Conservation (phyloP, 2,888 invertebrate species). For the Agonopterix heracliana region DNA sequence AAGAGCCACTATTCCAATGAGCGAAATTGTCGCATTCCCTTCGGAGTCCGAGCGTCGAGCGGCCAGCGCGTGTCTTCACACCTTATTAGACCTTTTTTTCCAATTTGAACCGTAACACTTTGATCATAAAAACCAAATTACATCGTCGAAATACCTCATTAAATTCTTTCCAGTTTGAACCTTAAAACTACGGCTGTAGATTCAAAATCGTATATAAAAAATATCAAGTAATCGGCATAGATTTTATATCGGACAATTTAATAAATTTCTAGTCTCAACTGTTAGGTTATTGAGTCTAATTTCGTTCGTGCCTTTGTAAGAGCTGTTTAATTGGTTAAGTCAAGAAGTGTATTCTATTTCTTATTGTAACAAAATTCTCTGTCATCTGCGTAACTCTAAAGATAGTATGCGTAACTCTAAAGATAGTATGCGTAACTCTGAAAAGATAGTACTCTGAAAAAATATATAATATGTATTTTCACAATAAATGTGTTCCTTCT, state of each 20-base stretch:
- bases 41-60: slow-evolving; percentile 24
- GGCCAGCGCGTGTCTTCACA: slow-evolving; percentile 51
- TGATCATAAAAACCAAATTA: slow-evolving; percentile 5
- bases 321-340: neutral
- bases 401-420: too few relatives aligned
- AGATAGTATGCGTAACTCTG: too few relatives aligned
- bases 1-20: slow-evolving; percentile 53
- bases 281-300: slow-evolving; percentile 51
- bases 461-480: too few relatives aligned
- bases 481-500: too few relatives aligned
- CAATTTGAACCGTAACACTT: too few relatives aligned
- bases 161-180: neutral
- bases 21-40: slow-evolving; percentile 63
- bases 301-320: slow-evolving; percentile 42
- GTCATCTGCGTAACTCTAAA: too few relatives aligned
- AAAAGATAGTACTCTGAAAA: too few relatives aligned
- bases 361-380: too few relatives aligned
- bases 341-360: too few relatives aligned
- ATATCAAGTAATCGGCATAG: slow-evolving; percentile 7
- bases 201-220: neutral
- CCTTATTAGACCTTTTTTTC: slow-evolving; percentile 21
- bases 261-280: slow-evolving; percentile 23
- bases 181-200: too few relatives aligned
- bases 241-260: slow-evolving; percentile 53
- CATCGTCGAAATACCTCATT: neutral